phyloP scores from a whole-genome alignment of 2,797 vertebrate species.

The Megalops cyprinoides region DNA sequence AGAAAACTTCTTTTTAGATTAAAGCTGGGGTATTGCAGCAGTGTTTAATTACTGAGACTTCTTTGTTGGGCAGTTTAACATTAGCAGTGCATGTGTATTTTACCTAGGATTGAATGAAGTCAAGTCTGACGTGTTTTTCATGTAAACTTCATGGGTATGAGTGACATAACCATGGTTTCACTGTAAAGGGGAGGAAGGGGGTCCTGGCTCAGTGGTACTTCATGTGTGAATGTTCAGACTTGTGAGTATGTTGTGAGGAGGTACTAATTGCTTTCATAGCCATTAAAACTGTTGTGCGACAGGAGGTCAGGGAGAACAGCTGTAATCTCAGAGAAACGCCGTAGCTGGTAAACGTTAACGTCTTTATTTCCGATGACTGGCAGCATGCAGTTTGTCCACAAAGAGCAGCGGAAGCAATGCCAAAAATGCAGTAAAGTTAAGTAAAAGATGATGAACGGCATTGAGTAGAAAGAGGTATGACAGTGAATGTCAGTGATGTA shows the following conservation, averaged over 20 bases:
- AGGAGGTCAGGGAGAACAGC: background rate
- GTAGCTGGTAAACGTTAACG: background rate
- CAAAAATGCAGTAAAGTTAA: too few species aligned
- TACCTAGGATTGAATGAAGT: background rate
- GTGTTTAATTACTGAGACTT: too few species aligned
- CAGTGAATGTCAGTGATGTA: too few species aligned
- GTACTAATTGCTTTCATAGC: background rate
- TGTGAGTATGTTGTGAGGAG: background rate
- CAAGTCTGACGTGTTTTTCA: background rate
- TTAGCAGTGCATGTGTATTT: background rate
- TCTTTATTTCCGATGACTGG: too few species aligned
- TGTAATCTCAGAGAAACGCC: background rate
- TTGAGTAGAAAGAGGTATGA: too few species aligned
- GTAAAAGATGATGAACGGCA: too few species aligned
- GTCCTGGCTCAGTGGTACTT: background rate
- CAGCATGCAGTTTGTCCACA: too few species aligned
- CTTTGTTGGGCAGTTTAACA: background rate
- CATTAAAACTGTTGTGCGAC: background rate
- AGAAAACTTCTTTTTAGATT: background rate
- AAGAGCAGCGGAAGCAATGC: too few species aligned
- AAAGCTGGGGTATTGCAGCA: background rate
- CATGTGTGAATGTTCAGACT: background rate
- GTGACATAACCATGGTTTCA: background rate
- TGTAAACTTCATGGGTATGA: background rate
- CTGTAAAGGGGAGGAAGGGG: background rate